Percentiles rank a stretch among this genome's conserved stretches.
These are phyloP conservation scores for Phoeniculus purpureus DNA, from an alignment of 2,797 vertebrate species.

Conservation along the genomic window DNA sequence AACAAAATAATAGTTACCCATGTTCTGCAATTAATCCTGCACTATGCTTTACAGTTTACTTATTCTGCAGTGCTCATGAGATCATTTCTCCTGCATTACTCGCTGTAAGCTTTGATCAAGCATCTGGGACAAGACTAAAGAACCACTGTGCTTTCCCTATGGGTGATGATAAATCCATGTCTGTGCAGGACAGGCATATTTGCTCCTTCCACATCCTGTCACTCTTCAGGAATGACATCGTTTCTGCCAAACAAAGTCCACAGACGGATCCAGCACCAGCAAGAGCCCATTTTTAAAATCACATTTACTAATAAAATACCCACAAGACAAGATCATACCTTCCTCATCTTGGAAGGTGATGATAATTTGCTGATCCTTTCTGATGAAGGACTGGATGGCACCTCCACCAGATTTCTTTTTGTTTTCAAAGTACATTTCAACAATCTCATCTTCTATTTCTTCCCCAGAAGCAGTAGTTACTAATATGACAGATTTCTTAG, in stretches of 20 bases:
- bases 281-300: not conserved
- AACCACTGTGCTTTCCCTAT: not conserved
- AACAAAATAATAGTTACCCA: not conserved
- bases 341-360: constrained; percentile 57
- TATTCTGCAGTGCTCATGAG: not conserved
- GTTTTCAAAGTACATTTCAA: constrained; percentile 73
- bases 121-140: not conserved
- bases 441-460: constrained; percentile 41
- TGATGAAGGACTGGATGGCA: not conserved
- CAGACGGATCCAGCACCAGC: not conserved
- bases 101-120: not conserved
- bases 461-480: constrained; percentile 25
- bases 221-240: not conserved
- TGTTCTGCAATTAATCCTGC: not conserved
- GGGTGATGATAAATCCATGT: not conserved
- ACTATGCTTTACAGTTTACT: not conserved
- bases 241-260: not conserved
- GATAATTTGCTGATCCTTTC: constrained; percentile 15
- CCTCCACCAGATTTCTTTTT: constrained; percentile 67
- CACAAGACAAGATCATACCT: not conserved
- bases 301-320: not conserved
- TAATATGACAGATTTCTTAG: not conserved
- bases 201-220: not conserved
- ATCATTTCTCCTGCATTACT: not conserved
- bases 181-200: not conserved